Evolutionary conservation across 2,113 vertebrate genomes (phyloP), one percentile per base, ranked within the genome.

Genomic region (Phyllostomus discolor): DNA sequence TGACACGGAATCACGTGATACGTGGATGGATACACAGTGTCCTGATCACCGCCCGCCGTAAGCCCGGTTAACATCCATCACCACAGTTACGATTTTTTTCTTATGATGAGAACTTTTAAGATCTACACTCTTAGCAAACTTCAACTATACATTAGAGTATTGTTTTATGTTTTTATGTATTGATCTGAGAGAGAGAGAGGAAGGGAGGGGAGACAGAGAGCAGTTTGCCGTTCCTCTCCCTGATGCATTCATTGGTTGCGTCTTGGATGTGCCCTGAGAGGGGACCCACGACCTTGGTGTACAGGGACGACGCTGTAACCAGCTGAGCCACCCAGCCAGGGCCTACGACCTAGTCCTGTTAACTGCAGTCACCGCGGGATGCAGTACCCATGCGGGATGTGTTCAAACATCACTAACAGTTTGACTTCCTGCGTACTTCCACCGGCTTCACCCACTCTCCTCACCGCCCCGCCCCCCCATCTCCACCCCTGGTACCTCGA

Each of bases 21-120:
- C 24, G 3, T 28, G 59, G 3, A 28, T 28, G 59, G 3, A 4
- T 7, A 11, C 1, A 10, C 10, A 24, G 26, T 3, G 26, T 24
- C 57, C 57, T 10, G 7, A 24, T 24, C 57, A 9, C 41, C 35
- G 35, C 12, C 41, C 35, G 35, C 12, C 10, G 3, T 46, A 82
- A 48, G 33, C 15, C 43, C 59, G 38, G 41, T 31, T 75, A 33
- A 83, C 43, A n/a, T 43, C 46, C 62, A 67, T 35, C 22, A 10
- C 35, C 59, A n/a, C 81, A 35, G 59, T 15, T 7, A n/a, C 19
- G 9, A 48, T 7, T 22, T 54, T 59, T 81, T 54, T 52, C 80
- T 66, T 52, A 0, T 17, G 52, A 72, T 7, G 28, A 72, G 52
- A 62, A 70, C 4, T 31, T 38, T 79, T 48, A 46, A 69, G 31